Evolutionary conservation across 2,797 vertebrate genomes (phyloP), one percentile per base, ranked within the genome.

Genomic region (Erethizon dorsatum): DNA sequence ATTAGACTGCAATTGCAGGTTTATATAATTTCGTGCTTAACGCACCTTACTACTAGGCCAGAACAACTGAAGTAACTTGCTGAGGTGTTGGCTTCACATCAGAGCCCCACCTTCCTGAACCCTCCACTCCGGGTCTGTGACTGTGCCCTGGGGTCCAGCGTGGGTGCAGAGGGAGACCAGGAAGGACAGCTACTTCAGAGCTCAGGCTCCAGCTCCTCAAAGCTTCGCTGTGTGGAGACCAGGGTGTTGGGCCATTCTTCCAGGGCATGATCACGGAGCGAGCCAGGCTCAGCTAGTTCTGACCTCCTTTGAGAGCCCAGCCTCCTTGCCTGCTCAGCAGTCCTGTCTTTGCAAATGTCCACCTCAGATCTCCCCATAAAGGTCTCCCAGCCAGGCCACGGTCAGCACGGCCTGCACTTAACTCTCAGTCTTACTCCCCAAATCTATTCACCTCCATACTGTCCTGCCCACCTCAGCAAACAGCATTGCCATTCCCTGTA

Each of bases 11-110:
- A 91, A 89, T 97, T 95, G 84, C 80, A 91, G 80, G 84, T 90
- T 98, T 95, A 97, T 96, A 88, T 84, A 95, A 98, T 98, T 97
- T 95, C 90, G 86, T 97, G 90, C 91, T 94, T 96, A 98, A 96
- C 96, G 91, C 73, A 79, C 93, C 96, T 97, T 85, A 84, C 69
- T 52, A 88, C 45, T 79, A 94, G 90, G 63, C 88, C 73, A 82
- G 90, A 93, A 88, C 94, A 93, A 75, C 1, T 79, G 63, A 82
- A 93, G 77, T 14, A 82, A 69, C 71, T 92, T 8, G 6, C 41
- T 57, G 82, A 88, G 87, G 94, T 28, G 61, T 78, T 67, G 83
- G 80, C 54, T 71, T 88, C 69, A 57, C 2, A 41, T n/a, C 18
- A 78, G 63, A 94, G 92, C 45, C 4, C 5, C 33, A 65, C 50